Percentiles rank a stretch among this genome's conserved stretches.
Conservation (phyloP, 2,797 vertebrate species). For the Tragopan temminckii region DNA sequence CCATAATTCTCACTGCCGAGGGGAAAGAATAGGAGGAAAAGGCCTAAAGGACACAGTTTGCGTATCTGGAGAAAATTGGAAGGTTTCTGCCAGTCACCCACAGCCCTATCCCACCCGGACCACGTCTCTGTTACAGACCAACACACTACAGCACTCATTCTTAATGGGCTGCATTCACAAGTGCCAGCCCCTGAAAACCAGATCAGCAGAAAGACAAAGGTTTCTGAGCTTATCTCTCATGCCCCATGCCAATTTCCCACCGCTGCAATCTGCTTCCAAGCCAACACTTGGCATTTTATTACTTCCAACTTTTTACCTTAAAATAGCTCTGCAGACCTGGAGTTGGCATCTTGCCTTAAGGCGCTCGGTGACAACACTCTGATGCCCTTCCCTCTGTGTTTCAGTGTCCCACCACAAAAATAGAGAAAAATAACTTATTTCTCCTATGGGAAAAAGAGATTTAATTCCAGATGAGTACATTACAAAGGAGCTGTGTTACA, state of each 20-base stretch:
- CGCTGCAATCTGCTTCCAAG: background rate
- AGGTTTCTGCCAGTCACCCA: slow-evolving; percentile 50
- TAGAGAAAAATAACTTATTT: background rate
- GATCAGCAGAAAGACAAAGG: slow-evolving; percentile 22
- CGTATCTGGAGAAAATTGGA: slow-evolving; percentile 3
- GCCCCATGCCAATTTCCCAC: slow-evolving; percentile 16
- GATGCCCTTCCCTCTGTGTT: background rate
- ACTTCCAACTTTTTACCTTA: background rate
- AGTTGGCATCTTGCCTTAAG: background rate
- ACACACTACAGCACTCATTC: background rate
- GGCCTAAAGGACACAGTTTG: slow-evolving; percentile 44
- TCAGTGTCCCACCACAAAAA: background rate
- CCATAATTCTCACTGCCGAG: background rate
- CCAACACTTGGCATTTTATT: background rate
- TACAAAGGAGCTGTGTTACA: background rate
- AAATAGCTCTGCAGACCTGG: background rate
- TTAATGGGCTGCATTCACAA: slow-evolving; percentile 56
- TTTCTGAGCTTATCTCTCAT: slow-evolving; percentile 36
- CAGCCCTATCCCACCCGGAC: slow-evolving; percentile 23
- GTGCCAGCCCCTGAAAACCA: slow-evolving; percentile 1
- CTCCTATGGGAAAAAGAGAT: background rate
- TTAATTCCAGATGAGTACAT: background rate
- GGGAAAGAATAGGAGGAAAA: slow-evolving; percentile 59
- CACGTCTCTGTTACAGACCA: slow-evolving; percentile 4
- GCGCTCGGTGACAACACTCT: background rate